A percentile compares a stretch with the other conserved stretches of the same genome.
These are phyloP conservation scores for Dermatophagoides farinae DNA, from an alignment of 1,140 invertebrate genomes.

Conservation along the genomic window DNA sequence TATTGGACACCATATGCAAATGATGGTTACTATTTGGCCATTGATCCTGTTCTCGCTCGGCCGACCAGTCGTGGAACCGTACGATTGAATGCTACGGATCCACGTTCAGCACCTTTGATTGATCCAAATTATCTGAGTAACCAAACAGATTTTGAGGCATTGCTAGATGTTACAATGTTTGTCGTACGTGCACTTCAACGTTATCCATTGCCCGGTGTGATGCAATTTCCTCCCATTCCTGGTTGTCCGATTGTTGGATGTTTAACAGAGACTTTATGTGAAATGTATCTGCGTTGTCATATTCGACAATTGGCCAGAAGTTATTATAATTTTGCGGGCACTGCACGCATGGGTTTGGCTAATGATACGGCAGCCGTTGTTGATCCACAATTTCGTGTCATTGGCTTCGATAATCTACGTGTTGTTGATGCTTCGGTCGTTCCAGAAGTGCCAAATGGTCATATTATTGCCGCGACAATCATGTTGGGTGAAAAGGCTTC, in stretches of 20 bases:
- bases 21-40: background rate
- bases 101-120: conserved; percentile 71
- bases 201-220: background rate
- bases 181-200: background rate
- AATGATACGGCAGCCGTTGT: conserved; percentile 44
- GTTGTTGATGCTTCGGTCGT: conserved; percentile 61
- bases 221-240: conserved; percentile 6
- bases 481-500: conserved; percentile 74
- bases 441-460: conserved; percentile 48
- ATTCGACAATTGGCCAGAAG: background rate
- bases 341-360: background rate
- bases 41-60: conserved; percentile 39
- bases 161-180: conserved; percentile 44
- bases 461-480: conserved; percentile 57
- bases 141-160: conserved; percentile 47
- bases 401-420: conserved; percentile 38
- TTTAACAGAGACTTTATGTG: background rate
- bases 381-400: conserved; percentile 39
- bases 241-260: background rate
- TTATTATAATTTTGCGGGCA: conserved; percentile 9
- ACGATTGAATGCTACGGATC: conserved; percentile 50
- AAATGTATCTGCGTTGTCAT: conserved; percentile 6
- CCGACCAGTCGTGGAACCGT: conserved; percentile 49
- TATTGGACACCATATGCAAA: background rate
- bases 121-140: conserved; percentile 72